Percentiles rank a stretch among this genome's conserved stretches.
These are phyloP conservation scores for Procambarus virginalis DNA, from an alignment of 1,140 invertebrate genomes.

Conservation along the genomic window DNA sequence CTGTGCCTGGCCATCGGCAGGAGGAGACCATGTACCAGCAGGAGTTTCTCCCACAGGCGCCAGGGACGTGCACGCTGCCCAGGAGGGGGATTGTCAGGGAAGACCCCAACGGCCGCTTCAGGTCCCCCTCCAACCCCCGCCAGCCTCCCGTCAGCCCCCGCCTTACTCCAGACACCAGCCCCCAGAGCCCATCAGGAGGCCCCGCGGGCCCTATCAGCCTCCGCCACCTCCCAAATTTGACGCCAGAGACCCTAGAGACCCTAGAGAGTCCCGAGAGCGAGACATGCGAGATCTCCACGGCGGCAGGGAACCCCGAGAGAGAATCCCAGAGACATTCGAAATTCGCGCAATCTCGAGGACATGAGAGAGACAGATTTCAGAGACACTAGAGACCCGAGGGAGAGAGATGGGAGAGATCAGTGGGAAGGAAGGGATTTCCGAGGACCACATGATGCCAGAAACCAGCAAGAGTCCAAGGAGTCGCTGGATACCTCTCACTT, in stretches of 20 bases:
- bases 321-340: neutral
- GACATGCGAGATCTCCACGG: slow-evolving; percentile 12
- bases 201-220: slow-evolving; percentile 30
- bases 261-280: no score
- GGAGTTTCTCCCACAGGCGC: slow-evolving; percentile 30
- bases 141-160: slow-evolving; percentile 58
- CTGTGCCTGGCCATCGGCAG: slow-evolving; percentile 59
- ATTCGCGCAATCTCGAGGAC: slow-evolving; percentile 8
- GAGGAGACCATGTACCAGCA: slow-evolving; percentile 18
- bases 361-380: neutral
- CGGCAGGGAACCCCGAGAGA: slow-evolving; percentile 17
- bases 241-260: no score
- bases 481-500: neutral
- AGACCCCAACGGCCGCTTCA: slow-evolving; percentile 4
- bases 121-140: slow-evolving; percentile 69
- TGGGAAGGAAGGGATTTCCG: slow-evolving; percentile 17
- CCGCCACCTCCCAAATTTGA: slow-evolving; percentile 55
- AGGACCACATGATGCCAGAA: neutral
- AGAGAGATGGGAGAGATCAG: neutral
- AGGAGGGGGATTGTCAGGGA: slow-evolving; percentile 49
- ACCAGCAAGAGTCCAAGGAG: neutral
- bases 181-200: slow-evolving; percentile 26
- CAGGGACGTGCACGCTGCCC: slow-evolving; percentile 68
- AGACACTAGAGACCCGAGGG: neutral
- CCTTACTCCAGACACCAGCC: slow-evolving; percentile 64